Evolutionary conservation across 1,140 invertebrate species (phyloP).

Genomic region (Papilio dardanus): DNA sequence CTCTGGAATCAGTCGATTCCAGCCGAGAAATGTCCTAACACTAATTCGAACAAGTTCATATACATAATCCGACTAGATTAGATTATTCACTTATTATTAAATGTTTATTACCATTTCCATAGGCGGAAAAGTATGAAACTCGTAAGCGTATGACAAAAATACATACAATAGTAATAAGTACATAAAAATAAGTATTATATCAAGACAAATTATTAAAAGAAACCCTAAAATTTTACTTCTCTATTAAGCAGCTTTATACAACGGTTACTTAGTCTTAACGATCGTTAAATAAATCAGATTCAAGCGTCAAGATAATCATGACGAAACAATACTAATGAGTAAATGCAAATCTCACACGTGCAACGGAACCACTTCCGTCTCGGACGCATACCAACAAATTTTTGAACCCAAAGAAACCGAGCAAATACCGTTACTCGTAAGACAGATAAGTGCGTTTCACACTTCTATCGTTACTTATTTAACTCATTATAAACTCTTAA

Average conservation of each 20-base stretch:
- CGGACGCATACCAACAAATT: constrained; percentile 54
- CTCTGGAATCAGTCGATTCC: constrained; percentile 4
- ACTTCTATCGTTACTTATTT: not conserved
- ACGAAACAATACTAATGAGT: constrained; percentile 53
- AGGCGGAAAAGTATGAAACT: too few species aligned
- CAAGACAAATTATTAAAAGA: not conserved
- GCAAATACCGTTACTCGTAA: constrained; percentile 53
- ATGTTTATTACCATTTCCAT: not conserved
- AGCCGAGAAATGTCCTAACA: not conserved
- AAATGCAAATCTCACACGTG: constrained; percentile 53
- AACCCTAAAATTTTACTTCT: not conserved
- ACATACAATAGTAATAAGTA: too few species aligned
- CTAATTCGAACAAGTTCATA: constrained; percentile 18
- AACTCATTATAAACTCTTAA: constrained; percentile 40
- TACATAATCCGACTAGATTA: not conserved
- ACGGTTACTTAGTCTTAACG: constrained; percentile 8
- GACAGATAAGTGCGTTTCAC: not conserved
- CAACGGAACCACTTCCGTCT: constrained; percentile 67
- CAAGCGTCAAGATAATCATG: constrained; percentile 38
- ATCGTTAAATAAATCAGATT: constrained; percentile 37
- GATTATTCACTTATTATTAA: not conserved
- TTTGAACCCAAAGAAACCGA: constrained; percentile 54
- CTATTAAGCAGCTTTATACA: not conserved
- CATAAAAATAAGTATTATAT: too few species aligned
- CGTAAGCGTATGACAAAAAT: too few species aligned